These are phyloP conservation scores for Xylophagus ater DNA, from an alignment of 2,888 invertebrate genomes.

Conservation along the genomic window DNA sequence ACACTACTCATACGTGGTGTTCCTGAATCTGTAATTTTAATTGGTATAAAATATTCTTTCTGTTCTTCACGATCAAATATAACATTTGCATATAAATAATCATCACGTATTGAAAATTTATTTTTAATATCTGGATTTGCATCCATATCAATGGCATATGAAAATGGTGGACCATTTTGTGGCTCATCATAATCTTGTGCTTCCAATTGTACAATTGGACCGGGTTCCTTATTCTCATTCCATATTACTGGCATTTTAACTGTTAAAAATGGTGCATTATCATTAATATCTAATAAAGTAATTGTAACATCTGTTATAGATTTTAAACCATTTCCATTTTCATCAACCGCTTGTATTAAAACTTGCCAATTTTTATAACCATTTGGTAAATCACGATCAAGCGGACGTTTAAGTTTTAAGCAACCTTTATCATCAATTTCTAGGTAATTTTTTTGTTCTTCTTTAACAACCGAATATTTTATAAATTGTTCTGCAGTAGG, in stretches of 20 bases:
- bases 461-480: slow-evolving; percentile 60
- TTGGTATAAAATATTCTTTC: slow-evolving; percentile 80
- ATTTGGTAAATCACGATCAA: slow-evolving; percentile 82
- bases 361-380: slow-evolving; percentile 74
- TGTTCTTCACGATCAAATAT: slow-evolving; percentile 77
- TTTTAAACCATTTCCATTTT: slow-evolving; percentile 53
- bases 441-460: slow-evolving; percentile 58
- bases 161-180: slow-evolving; percentile 78
- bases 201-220: slow-evolving; percentile 54
- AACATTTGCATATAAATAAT: slow-evolving; percentile 58
- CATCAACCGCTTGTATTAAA: slow-evolving; percentile 63
- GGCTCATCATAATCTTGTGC: slow-evolving; percentile 74
- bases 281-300: slow-evolving; percentile 74
- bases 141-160: slow-evolving; percentile 44
- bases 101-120: slow-evolving; percentile 60
- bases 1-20: slow-evolving; percentile 61
- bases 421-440: slow-evolving; percentile 67
- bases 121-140: slow-evolving; percentile 55
- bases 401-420: slow-evolving; percentile 47
- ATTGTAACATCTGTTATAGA: slow-evolving; percentile 58
- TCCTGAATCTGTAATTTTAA: slow-evolving; percentile 81
- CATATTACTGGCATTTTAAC: slow-evolving; percentile 73
- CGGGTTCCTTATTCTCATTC: slow-evolving; percentile 66
- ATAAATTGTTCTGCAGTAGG: slow-evolving; percentile 65
- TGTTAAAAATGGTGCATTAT: slow-evolving; percentile 81